Percentiles rank a stretch among this genome's conserved stretches.
phyloP scores from a whole-genome alignment of 2,113 vertebrate genomes.

The Lycocorax pyrrhopterus region DNA sequence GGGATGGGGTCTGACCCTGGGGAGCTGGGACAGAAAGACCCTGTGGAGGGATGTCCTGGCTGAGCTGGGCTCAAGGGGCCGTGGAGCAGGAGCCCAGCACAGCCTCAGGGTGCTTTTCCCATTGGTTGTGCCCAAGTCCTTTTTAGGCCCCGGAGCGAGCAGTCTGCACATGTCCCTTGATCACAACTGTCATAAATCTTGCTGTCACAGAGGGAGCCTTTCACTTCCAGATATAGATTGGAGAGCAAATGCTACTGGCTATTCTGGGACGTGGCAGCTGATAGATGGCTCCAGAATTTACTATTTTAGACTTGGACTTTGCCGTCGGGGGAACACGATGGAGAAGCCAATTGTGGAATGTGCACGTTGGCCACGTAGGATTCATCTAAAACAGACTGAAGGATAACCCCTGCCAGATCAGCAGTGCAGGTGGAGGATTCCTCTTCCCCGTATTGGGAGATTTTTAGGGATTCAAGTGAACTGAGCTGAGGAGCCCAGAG shows the following conservation, averaged over 20 bases:
- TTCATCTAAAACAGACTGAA: not conserved
- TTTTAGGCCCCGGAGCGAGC: not conserved
- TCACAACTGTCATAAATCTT: constrained; percentile 18
- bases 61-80: not conserved
- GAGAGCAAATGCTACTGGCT: constrained; percentile 25
- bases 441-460: not conserved
- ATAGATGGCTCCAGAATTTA: constrained; percentile 7
- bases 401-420: not conserved
- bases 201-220: not conserved
- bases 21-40: not conserved
- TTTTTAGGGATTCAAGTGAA: not conserved
- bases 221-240: constrained; percentile 56
- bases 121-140: not conserved
- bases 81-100: not conserved
- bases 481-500: not conserved
- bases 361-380: not conserved
- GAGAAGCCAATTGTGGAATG: not conserved
- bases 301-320: constrained; percentile 23
- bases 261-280: constrained; percentile 31
- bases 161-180: not conserved
- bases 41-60: not conserved
- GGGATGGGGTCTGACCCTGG: not conserved
- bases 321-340: not conserved
- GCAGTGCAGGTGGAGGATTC: not conserved
- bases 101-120: not conserved